Evolutionary conservation across 2,888 invertebrate genomes (phyloP).

Genomic region (Poecilus cupreus): DNA sequence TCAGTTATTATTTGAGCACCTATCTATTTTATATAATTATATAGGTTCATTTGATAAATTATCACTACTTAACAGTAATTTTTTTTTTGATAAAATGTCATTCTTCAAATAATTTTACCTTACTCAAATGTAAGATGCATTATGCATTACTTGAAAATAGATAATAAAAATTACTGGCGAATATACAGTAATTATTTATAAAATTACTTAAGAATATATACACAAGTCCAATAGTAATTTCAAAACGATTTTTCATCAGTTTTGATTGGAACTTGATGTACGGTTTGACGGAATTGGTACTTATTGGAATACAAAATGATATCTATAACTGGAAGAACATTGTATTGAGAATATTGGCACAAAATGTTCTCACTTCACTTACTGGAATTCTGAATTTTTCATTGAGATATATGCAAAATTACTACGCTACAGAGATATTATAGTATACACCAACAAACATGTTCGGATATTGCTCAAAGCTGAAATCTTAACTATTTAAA

Average conservation of each 20-base stretch:
- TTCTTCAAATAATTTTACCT: conserved; percentile 10
- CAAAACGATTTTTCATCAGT: conserved; percentile 23
- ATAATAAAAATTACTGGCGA: conserved; percentile 7
- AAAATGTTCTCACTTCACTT: conserved; percentile 38
- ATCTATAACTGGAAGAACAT: conserved; percentile 47
- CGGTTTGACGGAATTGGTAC: conserved; percentile 16
- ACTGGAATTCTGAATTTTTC: conserved; percentile 29
- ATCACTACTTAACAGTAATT: conserved; percentile 31
- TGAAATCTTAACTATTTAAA: conserved; percentile 29
- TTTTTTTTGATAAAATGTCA: conserved; percentile 27
- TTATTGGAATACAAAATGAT: conserved; percentile 39
- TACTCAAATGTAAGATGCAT: conserved; percentile 19
- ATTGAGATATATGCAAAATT: conserved; percentile 18
- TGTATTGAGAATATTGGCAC: conserved; percentile 46
- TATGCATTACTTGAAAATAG: neutral
- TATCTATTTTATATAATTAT: conserved; percentile 55
- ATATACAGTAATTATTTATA: conserved; percentile 20
- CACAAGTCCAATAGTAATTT: conserved; percentile 17
- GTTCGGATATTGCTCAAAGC: conserved; percentile 40
- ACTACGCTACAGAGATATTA: conserved; percentile 30
- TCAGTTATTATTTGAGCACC: conserved; percentile 57
- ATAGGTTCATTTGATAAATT: conserved; percentile 38
- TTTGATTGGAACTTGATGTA: conserved; percentile 28
- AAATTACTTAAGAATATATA: conserved; percentile 33
- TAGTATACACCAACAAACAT: conserved; percentile 46